Conservation (phyloP, 2,797 vertebrate genomes). For the Spea hammondii region DNA sequence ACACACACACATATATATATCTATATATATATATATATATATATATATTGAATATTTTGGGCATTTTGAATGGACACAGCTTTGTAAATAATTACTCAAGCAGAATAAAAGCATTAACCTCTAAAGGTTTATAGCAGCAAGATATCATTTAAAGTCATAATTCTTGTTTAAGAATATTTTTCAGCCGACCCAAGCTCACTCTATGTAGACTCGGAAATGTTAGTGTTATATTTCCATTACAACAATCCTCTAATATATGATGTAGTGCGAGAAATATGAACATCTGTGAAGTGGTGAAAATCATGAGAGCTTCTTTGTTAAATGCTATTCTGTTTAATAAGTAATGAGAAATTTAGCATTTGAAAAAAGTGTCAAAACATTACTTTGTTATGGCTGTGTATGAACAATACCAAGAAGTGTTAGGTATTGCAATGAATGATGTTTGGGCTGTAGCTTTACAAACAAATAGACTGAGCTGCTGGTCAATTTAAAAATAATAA, state of each 20-base stretch:
- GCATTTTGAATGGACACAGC: no score
- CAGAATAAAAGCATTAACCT: no score
- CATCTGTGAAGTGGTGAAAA: conserved; percentile 5
- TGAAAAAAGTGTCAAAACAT: neutral
- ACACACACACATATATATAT: no score
- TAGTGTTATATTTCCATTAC: neutral
- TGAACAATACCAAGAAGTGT: neutral
- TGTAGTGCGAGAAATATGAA: conserved; percentile 7
- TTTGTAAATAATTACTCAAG: no score
- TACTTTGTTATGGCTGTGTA: neutral
- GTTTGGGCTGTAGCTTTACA: neutral
- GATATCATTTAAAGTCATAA: neutral
- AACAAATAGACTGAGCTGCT: neutral
- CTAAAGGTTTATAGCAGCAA: no score
- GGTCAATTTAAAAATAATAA: neutral
- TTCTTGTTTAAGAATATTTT: neutral
- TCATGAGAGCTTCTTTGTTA: neutral
- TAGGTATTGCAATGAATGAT: neutral
- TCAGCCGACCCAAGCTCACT: no score
- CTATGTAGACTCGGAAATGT: neutral
- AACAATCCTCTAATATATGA: conserved; percentile 2
- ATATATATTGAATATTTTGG: no score
- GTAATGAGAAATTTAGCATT: neutral
- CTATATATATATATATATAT: no score
- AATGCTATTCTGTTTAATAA: neutral